Evolutionary conservation across 2,888 invertebrate species (phyloP), one percentile per base, ranked within the genome.

Genomic region (Trilocha varians): DNA sequence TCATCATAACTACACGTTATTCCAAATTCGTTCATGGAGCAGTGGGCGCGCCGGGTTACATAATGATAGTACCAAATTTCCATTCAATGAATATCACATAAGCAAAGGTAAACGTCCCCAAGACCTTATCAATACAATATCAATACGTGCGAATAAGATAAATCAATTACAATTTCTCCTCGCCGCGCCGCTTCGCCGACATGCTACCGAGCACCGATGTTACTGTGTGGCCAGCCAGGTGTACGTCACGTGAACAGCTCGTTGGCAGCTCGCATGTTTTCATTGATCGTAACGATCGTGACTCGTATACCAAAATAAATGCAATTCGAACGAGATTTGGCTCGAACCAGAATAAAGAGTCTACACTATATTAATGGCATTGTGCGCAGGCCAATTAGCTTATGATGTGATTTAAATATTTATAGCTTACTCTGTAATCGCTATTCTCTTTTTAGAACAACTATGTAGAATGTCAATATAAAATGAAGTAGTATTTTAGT

Each of bases 241-340:
- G 47, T 42, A 38, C 38, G 36, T 44, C 43, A 43, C 45, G 46
- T 45, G 44, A 47, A 46, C 43, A 48, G 52, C 48, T 49, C 45
- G 41, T 43, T 46, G 48, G 46, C 38, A 44, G 41, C 36, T 37
- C 42, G 15, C 38, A 44, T 39, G 42, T 46, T 49, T 51, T 51
- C 44, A 49, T 53, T 47, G 48, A 52, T 46, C 6, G 25, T 25
- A 41, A 50, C 46, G 46, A 42, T 34, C 35, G 39, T 33, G 32
- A 8, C 11, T 17, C 32, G 36, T 34, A 15, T 38, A 32, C 33
- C 25, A 36, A 36, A 25, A 39, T 39, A 13, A 51, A 38, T n/a
- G 38, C 40, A 47, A 25, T 25, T 25, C 46, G 40, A 43, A 45
- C 44, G 43, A 45, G 36, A 33, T 32, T 17, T 42, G 35, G 35